Percentiles rank a stretch among this genome's conserved stretches.
These are phyloP conservation scores for Cepaea nemoralis DNA, from an alignment of 1,140 invertebrate species.

Conservation along the genomic window DNA sequence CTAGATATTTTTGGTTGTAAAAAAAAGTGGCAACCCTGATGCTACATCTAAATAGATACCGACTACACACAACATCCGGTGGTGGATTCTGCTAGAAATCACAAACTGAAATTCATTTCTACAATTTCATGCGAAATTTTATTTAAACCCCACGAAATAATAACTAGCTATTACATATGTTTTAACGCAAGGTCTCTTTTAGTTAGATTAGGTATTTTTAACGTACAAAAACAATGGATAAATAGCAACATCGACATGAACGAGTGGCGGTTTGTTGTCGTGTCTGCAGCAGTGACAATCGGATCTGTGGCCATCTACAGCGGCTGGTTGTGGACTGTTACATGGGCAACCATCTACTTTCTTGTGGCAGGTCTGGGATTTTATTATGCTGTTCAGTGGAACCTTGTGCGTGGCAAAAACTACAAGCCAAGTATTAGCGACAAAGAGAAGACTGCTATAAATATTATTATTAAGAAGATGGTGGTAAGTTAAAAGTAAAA, in stretches of 20 bases:
- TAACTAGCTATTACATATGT: no score
- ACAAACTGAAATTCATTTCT: no score
- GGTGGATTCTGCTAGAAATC: no score
- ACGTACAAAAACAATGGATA: not conserved
- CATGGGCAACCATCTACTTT: not conserved
- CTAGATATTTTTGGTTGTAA: no score
- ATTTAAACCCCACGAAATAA: no score
- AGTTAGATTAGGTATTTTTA: no score
- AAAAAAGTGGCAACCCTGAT: no score
- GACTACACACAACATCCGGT: no score
- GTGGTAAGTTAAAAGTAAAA: no score
- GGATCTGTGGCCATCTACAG: not conserved
- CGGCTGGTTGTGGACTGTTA: constrained; percentile 28
- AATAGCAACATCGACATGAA: not conserved
- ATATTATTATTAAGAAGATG: constrained; percentile 33
- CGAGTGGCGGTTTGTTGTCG: not conserved
- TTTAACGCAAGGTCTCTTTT: no score
- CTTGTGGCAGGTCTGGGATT: constrained; percentile 10
- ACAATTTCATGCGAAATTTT: no score
- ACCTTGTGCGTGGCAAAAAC: constrained; percentile 24
- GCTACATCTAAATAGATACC: no score
- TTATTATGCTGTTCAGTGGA: constrained; percentile 40
- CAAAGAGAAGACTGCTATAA: constrained; percentile 10
- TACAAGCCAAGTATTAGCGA: not conserved
- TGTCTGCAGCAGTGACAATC: not conserved